phyloP scores from a whole-genome alignment of 2,113 vertebrate genomes.

The Scalopus aquaticus region DNA sequence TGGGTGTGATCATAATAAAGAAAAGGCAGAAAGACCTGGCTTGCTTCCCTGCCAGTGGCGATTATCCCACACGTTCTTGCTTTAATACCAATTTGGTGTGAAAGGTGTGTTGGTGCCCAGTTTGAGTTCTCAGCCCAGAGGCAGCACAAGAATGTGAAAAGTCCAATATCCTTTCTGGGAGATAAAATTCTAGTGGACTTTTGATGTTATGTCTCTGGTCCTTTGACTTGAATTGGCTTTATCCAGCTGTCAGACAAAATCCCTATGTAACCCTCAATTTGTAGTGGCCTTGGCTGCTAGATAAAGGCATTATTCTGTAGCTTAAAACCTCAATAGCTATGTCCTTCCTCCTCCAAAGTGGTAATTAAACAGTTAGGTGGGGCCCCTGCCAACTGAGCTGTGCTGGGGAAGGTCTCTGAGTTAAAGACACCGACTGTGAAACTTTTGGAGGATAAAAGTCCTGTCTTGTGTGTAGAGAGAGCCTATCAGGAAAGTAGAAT shows the following conservation, averaged over 20 bases:
- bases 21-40: not conserved
- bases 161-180: not conserved
- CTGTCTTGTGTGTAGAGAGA: not conserved
- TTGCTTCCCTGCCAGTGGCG: not conserved
- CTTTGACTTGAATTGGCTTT: not conserved
- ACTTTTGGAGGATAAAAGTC: not conserved
- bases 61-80: not conserved
- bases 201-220: not conserved
- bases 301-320: not conserved
- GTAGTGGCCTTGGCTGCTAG: not conserved
- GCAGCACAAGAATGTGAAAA: not conserved
- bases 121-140: not conserved
- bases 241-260: constrained; percentile 35
- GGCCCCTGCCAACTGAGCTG: not conserved
- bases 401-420: not conserved
- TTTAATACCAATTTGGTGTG: not conserved
- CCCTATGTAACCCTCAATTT: not conserved
- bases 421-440: not conserved
- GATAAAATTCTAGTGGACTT: not conserved
- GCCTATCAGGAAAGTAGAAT: not conserved
- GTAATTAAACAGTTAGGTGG: not conserved
- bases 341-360: not conserved
- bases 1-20: not conserved
- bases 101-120: not conserved
- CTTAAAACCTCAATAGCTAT: not conserved